Percentiles rank a stretch among this genome's conserved stretches.
Conservation (phyloP, 2,797 vertebrate genomes). For the Cichlasoma orientale region DNA sequence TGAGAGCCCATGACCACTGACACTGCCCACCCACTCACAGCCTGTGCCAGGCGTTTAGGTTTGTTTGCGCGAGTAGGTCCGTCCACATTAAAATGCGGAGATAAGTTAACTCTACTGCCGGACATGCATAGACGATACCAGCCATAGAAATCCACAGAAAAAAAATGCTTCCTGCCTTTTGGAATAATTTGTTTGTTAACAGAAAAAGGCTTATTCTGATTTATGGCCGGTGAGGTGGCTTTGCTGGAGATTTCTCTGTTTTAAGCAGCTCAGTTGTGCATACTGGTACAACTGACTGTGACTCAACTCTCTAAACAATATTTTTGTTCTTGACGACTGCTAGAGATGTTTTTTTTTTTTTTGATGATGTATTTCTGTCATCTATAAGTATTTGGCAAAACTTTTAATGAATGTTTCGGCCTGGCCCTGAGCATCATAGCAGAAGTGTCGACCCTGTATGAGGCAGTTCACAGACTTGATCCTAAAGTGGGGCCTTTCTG, state of each 20-base stretch:
- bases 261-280: not conserved
- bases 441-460: not conserved
- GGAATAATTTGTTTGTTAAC: not conserved
- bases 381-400: not conserved
- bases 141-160: not conserved
- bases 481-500: not conserved
- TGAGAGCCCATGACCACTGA: not conserved
- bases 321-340: no score
- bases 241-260: not conserved
- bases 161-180: not conserved
- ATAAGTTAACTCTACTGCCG: not conserved
- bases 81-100: not conserved
- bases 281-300: not conserved
- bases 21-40: not conserved
- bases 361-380: no score
- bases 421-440: not conserved
- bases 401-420: not conserved
- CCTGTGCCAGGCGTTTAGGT: not conserved
- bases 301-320: not conserved
- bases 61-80: not conserved
- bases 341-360: no score
- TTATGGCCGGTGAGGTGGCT: not conserved
- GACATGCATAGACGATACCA: not conserved
- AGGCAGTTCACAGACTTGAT: not conserved
- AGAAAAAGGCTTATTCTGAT: not conserved